phyloP scores from a whole-genome alignment of 2,113 vertebrate species.

The Vulpes ferrilata region DNA sequence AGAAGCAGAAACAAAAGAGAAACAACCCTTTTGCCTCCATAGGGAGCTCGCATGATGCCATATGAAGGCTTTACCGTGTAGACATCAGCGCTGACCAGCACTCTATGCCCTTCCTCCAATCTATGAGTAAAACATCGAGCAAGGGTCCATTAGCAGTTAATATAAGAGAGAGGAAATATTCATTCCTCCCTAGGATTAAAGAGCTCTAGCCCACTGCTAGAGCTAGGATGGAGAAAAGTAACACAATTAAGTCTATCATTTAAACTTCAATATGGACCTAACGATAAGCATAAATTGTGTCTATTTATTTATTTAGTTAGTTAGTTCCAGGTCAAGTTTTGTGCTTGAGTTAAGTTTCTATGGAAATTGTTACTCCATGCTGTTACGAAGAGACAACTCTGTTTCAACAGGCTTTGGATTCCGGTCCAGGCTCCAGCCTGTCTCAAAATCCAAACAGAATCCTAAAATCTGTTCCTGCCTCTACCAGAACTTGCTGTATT shows the following conservation, averaged over 20 bases:
- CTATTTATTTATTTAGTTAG: constrained; percentile 47
- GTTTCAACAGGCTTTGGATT: constrained; percentile 82
- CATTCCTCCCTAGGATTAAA: background rate
- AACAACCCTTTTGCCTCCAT: background rate
- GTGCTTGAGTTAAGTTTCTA: constrained; percentile 79
- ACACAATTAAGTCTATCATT: background rate
- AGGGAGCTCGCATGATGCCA: background rate
- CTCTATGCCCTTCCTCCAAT: background rate
- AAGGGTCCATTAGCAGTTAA: background rate
- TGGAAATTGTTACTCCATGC: constrained; percentile 76
- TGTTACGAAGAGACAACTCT: constrained; percentile 77
- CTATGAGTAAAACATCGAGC: background rate
- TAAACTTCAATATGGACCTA: background rate
- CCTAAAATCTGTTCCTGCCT: constrained; percentile 82
- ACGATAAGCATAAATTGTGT: constrained; percentile 12
- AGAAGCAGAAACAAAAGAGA: background rate
- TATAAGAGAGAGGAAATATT: background rate
- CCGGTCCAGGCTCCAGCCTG: constrained; percentile 82
- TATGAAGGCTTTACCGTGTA: background rate
- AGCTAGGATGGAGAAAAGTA: background rate
- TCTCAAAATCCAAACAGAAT: constrained; percentile 84
- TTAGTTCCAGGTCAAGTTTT: constrained; percentile 70
- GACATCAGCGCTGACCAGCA: background rate
- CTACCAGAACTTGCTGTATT: constrained; percentile 83
- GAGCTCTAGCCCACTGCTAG: background rate